Base-by-base conservation (phyloP, 2,888 invertebrate species). In the Ichneumon xanthorius region DNA sequence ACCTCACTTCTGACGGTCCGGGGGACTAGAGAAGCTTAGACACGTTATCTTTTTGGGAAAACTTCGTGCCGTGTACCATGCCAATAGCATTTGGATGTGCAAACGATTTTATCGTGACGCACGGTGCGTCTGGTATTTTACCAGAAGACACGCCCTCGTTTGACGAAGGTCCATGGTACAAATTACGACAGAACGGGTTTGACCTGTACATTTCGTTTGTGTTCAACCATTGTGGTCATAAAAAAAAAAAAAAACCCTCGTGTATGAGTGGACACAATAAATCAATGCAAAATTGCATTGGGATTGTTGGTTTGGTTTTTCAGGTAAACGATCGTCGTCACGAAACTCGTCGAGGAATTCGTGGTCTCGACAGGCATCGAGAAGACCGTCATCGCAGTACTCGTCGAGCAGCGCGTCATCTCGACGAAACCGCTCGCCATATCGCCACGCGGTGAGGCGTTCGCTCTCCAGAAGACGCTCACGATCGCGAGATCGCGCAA, bases 41-140 rank as follows among this genome's bases (percentile, higher is more conserved):
- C 71, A 9, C 71, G 48, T 45, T 19, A 76, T 26, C 61, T 65
- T 76, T 82, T 33, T 75, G 48, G n/a, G n/a, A 63, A 63, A 50
- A 63, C 33, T 26, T 61, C 3, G 22, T 26, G 75, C 53, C 26
- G 55, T 5, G 68, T 77, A 77, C 68, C 77, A 40, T 55, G 45
- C 77, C 67, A 68, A 67, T 55, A 4, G 14, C 33, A 50, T 68
- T 61, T 77, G 55, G 67, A 68, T 4, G 67, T 55, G 77, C n/a
- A 53, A 40, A 67, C 37, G 77, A 77, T 77, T 77, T 67, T 68
- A 77, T 77, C 67, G 75, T 14, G 40, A 55, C 26, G n/a, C 77
- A 55, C 55, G 40, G 55, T 77, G 26, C 33, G 55, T 33, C 37
- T 22, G 67, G 67, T 50, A 48, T 40, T 71, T 67, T 45, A 22